phyloP scores from a whole-genome alignment of 53 echinoderm and acorn worm genomes.

The Pentamera pediparva region DNA sequence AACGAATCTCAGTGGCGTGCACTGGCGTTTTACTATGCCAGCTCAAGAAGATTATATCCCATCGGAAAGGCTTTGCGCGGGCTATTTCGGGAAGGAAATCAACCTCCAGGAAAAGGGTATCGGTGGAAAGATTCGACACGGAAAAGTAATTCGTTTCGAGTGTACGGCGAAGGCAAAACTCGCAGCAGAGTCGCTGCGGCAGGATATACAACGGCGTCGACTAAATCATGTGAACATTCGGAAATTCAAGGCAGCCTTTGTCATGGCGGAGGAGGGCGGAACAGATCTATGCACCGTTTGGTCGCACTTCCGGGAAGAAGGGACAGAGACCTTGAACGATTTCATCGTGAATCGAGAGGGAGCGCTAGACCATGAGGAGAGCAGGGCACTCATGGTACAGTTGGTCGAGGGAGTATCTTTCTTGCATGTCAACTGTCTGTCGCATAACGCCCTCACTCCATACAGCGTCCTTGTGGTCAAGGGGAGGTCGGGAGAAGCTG shows the following conservation, averaged over 20 bases:
- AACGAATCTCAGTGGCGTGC: too few relatives aligned
- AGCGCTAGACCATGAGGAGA: constrained; percentile 48
- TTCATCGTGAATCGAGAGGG: constrained; percentile 56
- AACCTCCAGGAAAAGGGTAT: constrained; percentile 49
- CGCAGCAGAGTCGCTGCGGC: constrained; percentile 49
- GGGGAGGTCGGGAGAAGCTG: constrained; percentile 44
- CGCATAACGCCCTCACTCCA: constrained; percentile 82
- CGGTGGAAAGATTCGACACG: constrained; percentile 46
- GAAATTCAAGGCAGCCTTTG: constrained; percentile 67
- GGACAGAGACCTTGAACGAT: constrained; percentile 53
- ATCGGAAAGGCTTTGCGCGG: constrained; percentile 62
- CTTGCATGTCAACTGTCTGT: constrained; percentile 60
- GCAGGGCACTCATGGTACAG: constrained; percentile 72
- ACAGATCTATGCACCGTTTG: constrained; percentile 67
- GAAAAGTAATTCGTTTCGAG: constrained; percentile 61
- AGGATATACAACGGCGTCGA: constrained; percentile 46
- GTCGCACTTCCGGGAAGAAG: constrained; percentile 29
- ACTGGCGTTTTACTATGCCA: constrained; percentile 1
- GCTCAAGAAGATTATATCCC: constrained; percentile 25
- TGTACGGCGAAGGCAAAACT: constrained; percentile 55
- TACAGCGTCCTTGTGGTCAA: constrained; percentile 64
- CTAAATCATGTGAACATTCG: constrained; percentile 67
- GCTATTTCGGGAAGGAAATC: constrained; percentile 83
- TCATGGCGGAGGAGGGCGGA: constrained; percentile 32
- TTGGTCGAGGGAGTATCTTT: constrained; percentile 62